Percentiles rank a stretch among this genome's conserved stretches.
These are phyloP conservation scores for Momotus momota DNA, from an alignment of 2,797 vertebrate genomes.

Conservation along the genomic window DNA sequence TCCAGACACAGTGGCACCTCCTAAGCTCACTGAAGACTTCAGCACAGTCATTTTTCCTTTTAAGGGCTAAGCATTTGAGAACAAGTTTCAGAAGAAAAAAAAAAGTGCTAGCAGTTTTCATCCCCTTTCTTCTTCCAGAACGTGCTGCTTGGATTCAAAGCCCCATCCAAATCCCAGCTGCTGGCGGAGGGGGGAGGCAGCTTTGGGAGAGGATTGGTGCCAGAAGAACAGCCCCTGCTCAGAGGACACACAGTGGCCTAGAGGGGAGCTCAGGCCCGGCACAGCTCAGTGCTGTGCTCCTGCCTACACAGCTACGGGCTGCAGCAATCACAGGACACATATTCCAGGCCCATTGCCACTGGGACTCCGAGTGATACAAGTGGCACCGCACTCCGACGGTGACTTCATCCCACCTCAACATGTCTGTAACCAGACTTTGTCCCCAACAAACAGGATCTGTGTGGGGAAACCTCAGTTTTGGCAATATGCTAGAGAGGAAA, in stretches of 20 bases:
- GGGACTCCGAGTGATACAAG: rapidly evolving
- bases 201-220: rapidly evolving
- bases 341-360: rapidly evolving
- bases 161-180: background rate
- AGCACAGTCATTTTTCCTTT: slow-evolving; percentile 26
- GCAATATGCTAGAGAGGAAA: background rate
- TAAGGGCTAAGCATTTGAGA: slow-evolving; percentile 30
- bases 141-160: background rate
- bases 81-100: background rate
- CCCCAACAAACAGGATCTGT: background rate
- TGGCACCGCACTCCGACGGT: rapidly evolving
- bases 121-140: background rate
- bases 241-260: rapidly evolving
- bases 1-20: background rate
- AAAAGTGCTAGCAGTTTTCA: slow-evolving; percentile 4
- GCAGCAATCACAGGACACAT: background rate
- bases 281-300: background rate
- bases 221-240: rapidly evolving
- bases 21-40: background rate
- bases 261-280: background rate
- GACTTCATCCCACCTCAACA: background rate
- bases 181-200: background rate
- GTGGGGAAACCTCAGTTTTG: background rate
- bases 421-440: background rate
- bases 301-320: rapidly evolving